phyloP scores from a whole-genome alignment of 37 sponge, comb jelly and placozoan species.

The Theonella swinhoei region DNA sequence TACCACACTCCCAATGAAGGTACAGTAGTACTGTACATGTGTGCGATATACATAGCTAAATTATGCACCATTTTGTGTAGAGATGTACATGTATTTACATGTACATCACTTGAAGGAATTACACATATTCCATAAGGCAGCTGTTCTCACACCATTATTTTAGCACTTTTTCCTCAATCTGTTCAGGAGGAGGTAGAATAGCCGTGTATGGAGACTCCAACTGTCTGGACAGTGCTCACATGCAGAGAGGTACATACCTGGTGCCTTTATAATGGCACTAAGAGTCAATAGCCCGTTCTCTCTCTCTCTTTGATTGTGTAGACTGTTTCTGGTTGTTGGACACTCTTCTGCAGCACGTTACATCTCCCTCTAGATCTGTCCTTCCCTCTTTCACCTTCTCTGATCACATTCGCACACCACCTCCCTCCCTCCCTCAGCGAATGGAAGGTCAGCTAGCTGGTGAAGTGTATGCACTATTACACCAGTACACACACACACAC shows the following conservation, averaged over 20 bases:
- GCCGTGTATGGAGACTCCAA: constrained; percentile 94
- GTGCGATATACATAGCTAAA: no score
- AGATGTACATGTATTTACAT: no score
- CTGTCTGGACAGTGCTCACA: constrained; percentile 95
- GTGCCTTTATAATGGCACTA: background rate
- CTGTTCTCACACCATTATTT: no score
- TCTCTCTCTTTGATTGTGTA: constrained; percentile 5
- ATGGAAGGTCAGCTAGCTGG: constrained; percentile 80
- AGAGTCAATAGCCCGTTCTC: background rate
- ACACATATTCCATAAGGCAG: no score
- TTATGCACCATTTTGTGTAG: no score
- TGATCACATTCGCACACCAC: constrained; percentile 13
- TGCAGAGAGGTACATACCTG: constrained; percentile 62
- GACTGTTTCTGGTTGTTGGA: constrained; percentile 88
- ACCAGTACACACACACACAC: no score
- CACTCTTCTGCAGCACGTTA: constrained; percentile 56
- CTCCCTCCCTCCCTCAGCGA: constrained; percentile 42
- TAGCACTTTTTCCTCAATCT: no score
- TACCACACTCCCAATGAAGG: constrained; percentile 63
- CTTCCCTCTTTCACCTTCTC: constrained; percentile 22
- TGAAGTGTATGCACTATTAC: no score
- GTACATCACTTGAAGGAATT: no score
- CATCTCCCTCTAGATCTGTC: constrained; percentile 19
- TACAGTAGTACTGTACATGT: background rate
- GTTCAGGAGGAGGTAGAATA: constrained; percentile 82